phyloP scores from a whole-genome alignment of 2,113 vertebrate genomes.

The Cygnus atratus region DNA sequence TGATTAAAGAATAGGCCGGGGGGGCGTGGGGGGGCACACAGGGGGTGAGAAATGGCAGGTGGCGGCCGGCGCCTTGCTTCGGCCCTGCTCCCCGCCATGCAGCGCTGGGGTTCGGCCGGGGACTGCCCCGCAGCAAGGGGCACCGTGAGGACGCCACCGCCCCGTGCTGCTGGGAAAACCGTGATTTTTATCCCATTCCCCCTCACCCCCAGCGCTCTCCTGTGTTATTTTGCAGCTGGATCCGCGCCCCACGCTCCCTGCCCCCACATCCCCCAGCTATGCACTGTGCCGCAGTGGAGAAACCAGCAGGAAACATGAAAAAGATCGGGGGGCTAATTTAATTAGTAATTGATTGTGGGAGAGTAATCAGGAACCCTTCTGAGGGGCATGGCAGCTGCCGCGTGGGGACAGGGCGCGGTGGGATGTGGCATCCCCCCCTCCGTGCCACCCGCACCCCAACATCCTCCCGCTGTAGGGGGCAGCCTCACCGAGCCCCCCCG shows the following conservation, averaged over 20 bases:
- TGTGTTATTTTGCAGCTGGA: too few relatives aligned
- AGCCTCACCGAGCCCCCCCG: not conserved
- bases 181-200: too few relatives aligned
- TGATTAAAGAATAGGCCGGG: not conserved
- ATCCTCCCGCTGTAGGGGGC: not conserved
- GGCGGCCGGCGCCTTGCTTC: conserved; percentile 11
- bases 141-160: not conserved
- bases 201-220: too few relatives aligned
- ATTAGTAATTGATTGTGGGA: not conserved
- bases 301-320: not conserved
- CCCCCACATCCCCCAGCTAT: too few relatives aligned
- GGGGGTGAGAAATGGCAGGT: not conserved
- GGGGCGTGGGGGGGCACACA: not conserved
- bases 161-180: too few relatives aligned
- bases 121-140: not conserved
- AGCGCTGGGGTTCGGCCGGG: too few relatives aligned
- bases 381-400: not conserved
- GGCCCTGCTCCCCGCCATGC: not conserved
- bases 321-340: not conserved
- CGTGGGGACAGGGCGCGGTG: not conserved
- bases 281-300: not conserved
- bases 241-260: too few relatives aligned
- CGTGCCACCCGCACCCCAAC: not conserved
- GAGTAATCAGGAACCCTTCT: not conserved
- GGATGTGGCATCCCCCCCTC: not conserved